Base-by-base conservation (phyloP, 2,888 invertebrate genomes). In the Oscheius sp. region DNA sequence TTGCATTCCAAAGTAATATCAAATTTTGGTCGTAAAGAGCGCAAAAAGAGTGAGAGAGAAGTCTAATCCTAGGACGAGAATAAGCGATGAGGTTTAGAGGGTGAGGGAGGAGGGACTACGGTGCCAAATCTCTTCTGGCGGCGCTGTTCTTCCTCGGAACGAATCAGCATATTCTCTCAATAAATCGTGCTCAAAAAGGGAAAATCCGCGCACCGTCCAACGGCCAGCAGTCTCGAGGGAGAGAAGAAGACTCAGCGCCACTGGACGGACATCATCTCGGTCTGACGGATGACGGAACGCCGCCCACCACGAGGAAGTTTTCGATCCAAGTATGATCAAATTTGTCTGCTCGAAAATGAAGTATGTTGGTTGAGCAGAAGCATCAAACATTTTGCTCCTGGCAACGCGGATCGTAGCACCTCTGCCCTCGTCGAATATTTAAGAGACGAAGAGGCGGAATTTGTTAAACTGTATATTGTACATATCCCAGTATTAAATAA, bases 251-350 rank as follows among this genome's bases (percentile, higher is more conserved):
- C 48, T n/a, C 58, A 47, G 48, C 60, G 37, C 62, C 33, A 35
- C 33, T 21, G 21, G 35, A 47, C 48, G 63, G 63, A 48, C 63
- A 63, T 63, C 48, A 63, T 63, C 37, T 3, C 48, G 63, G 21
- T 47, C 63, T 47, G 63, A 63, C 63, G 63, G 63, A 63, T 63
- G 50, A 63, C 48, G 21, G 21, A 63, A 63, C 63, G 50, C 63
- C 63, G 13, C n/a, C 63, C 42, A 42, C 42, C 63, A 58, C 11
- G 29, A 42, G 42, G 42, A 42, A 42, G 42, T 42, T 42, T 42
- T 42, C 4, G 7, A 42, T 42, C 3, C 42, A 42, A 42, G 42
- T 21, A 21, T 21, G 21, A 21, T 21, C 21, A 21, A 21, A 21
- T 21, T 21, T 21, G 21, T 21, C 21, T 21, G 21, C 21, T 42